These are phyloP conservation scores for Leptobrachium leishanense DNA, from an alignment of 2,113 vertebrate species.

Conservation along the genomic window DNA sequence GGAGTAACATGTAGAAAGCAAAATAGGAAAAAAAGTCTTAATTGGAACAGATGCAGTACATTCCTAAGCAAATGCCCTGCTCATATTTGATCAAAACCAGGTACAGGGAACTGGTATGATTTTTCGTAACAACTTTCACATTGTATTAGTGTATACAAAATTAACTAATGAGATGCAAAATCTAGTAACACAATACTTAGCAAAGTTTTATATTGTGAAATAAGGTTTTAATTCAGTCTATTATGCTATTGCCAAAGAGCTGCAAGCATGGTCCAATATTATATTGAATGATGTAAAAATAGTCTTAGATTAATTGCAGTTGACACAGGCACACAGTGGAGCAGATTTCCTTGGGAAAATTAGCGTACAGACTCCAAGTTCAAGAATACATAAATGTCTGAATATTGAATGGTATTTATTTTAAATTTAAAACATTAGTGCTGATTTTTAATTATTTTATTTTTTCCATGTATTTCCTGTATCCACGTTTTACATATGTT, in stretches of 20 bases:
- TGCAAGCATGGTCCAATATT: not conserved
- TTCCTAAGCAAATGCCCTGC: slow-evolving; percentile 40
- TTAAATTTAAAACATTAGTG: no score
- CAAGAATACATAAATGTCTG: not conserved
- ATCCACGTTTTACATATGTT: no score
- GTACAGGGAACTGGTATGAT: slow-evolving; percentile 31
- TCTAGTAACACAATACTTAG: slow-evolving; percentile 34
- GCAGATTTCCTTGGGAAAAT: slow-evolving; percentile 2
- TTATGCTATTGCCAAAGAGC: slow-evolving; percentile 27
- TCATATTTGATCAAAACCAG: slow-evolving; percentile 46
- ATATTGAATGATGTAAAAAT: not conserved
- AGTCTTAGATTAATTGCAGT: slow-evolving; percentile 7
- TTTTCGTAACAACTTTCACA: slow-evolving; percentile 46
- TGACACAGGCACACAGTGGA: slow-evolving; percentile 2
- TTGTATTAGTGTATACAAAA: slow-evolving; percentile 42
- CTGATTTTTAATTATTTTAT: no score
- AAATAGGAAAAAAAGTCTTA: slow-evolving; percentile 16
- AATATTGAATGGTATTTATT: not conserved
- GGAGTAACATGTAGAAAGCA: slow-evolving; percentile 25
- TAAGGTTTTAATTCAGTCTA: slow-evolving; percentile 37
- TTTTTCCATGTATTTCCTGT: no score
- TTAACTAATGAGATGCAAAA: slow-evolving; percentile 48
- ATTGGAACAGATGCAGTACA: slow-evolving; percentile 46
- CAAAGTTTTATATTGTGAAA: slow-evolving; percentile 18
- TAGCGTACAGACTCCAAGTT: not conserved